phyloP scores from a whole-genome alignment of 2,888 invertebrate genomes.

The Matsumyia berberina region DNA sequence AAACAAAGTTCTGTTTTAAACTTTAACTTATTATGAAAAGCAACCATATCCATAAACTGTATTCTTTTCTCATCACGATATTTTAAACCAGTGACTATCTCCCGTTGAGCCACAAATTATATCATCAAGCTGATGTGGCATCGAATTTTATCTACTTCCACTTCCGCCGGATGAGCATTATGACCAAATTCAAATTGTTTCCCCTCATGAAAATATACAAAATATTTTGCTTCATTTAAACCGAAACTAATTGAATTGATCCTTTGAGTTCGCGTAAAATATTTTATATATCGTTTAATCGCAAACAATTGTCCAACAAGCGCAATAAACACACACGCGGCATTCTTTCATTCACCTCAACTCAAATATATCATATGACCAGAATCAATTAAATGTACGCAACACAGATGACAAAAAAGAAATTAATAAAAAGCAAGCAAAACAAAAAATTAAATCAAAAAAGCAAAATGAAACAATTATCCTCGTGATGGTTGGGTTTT shows the following conservation, averaged over 20 bases:
- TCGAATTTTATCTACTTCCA: constrained; percentile 47
- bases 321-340: constrained; percentile 39
- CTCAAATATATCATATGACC: constrained; percentile 60
- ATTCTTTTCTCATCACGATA: no score
- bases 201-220: constrained; percentile 2
- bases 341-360: constrained; percentile 51
- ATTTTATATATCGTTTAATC: constrained; percentile 68
- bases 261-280: constrained; percentile 68
- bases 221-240: constrained; percentile 56
- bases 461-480: constrained; percentile 61
- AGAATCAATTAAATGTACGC: constrained; percentile 64
- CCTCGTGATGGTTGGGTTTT: constrained; percentile 24
- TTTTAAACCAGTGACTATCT: not conserved
- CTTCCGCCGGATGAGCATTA: constrained; percentile 45
- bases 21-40: no score
- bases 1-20: no score
- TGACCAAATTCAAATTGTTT: constrained; percentile 48
- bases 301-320: constrained; percentile 44
- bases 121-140: constrained; percentile 36
- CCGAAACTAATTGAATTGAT: constrained; percentile 72
- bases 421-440: constrained; percentile 13
- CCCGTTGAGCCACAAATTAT: constrained; percentile 8
- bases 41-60: no score
- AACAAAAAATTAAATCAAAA: constrained; percentile 37
- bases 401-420: constrained; percentile 23